Conservation (phyloP, 2,888 invertebrate species). For the Hybos culiciformis region DNA sequence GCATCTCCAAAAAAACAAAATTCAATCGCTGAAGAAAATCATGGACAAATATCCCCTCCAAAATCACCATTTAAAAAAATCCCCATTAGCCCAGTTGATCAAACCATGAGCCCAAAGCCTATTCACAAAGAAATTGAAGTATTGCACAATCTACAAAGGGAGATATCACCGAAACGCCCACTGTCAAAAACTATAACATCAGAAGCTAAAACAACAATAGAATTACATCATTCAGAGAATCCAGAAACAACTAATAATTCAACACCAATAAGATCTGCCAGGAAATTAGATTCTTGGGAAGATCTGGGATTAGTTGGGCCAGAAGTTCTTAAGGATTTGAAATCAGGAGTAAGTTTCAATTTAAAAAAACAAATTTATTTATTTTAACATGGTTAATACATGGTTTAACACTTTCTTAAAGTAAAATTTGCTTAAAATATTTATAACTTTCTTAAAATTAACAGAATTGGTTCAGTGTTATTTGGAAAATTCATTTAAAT, state of each 20-base stretch:
- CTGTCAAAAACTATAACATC: constrained; percentile 7
- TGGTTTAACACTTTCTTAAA: too few relatives aligned
- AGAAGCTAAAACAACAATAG: constrained; percentile 16
- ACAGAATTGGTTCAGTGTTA: too few relatives aligned
- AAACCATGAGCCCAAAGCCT: constrained; percentile 33
- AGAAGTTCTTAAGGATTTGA: constrained; percentile 48
- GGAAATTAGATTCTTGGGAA: constrained; percentile 40
- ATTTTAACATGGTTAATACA: not conserved
- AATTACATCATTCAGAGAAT: constrained; percentile 10
- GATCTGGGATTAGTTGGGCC: constrained; percentile 46
- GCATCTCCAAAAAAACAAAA: constrained; percentile 4
- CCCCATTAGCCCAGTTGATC: constrained; percentile 38
- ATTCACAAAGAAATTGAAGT: constrained; percentile 52
- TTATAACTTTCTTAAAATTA: not conserved
- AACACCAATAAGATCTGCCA: constrained; percentile 12
- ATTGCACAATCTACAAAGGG: constrained; percentile 52
- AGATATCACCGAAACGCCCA: constrained; percentile 44
- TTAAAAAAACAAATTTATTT: not conserved
- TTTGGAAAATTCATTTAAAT: too few relatives aligned
- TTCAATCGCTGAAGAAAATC: not conserved
- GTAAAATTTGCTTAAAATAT: not conserved
- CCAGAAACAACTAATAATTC: constrained; percentile 22
- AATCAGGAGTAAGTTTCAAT: constrained; percentile 48
- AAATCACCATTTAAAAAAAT: constrained; percentile 23
- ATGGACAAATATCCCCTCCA: constrained; percentile 12